Percentiles rank a stretch among this genome's conserved stretches.
Evolutionary conservation across 2,113 vertebrate species (phyloP).

Genomic region (Peromyscus leucopus): DNA sequence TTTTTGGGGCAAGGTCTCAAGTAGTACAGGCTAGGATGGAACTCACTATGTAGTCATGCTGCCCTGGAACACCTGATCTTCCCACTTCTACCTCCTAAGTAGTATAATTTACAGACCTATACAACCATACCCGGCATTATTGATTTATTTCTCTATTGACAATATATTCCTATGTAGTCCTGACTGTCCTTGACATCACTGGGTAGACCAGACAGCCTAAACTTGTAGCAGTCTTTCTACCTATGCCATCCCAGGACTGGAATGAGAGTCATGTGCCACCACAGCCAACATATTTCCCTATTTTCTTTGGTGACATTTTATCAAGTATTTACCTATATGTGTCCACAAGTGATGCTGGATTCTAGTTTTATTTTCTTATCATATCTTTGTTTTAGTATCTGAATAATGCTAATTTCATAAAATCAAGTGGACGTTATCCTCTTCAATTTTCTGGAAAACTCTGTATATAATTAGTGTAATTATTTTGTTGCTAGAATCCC

Average conservation of each 20-base stretch:
- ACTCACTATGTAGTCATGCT: background rate
- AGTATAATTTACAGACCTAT: background rate
- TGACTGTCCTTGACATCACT: background rate
- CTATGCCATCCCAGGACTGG: background rate
- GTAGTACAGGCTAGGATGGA: background rate
- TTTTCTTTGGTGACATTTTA: conserved; percentile 26
- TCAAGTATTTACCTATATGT: background rate
- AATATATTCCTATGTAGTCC: background rate
- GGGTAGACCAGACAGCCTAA: background rate
- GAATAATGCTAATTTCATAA: background rate
- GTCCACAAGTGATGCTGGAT: background rate
- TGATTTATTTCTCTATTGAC: background rate
- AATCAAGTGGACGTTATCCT: background rate
- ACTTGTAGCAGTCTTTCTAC: background rate
- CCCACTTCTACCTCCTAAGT: background rate
- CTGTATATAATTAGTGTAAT: conserved; percentile 15
- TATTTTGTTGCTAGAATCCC: conserved; percentile 11
- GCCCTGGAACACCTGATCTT: background rate
- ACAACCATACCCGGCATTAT: background rate
- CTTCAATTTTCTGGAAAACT: background rate
- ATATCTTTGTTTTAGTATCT: conserved; percentile 29
- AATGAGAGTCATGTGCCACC: background rate
- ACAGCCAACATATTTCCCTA: background rate
- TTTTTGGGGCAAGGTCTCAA: background rate
- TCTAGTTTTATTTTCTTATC: conserved; percentile 4